phyloP scores from a whole-genome alignment of 2,888 invertebrate species.

The Hydrotaea cyrtoneurina region DNA sequence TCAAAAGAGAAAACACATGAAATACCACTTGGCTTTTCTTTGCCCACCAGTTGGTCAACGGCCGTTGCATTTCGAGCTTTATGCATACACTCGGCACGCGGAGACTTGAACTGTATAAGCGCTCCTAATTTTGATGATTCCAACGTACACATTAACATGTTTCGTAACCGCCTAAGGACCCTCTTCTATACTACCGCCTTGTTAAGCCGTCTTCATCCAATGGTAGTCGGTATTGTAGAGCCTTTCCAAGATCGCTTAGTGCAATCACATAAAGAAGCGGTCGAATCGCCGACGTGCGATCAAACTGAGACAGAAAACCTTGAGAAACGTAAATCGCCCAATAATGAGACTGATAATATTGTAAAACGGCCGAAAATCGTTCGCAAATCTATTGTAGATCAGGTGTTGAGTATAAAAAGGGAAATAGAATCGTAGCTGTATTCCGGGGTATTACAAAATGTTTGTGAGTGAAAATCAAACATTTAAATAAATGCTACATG shows the following conservation, averaged over 20 bases:
- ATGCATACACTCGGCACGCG: slow-evolving; percentile 71
- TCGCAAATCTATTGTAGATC: neutral
- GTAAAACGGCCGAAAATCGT: neutral
- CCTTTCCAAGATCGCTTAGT: neutral
- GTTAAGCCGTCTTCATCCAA: slow-evolving; percentile 74
- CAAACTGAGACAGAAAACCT: neutral
- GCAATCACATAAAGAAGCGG: neutral
- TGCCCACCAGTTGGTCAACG: slow-evolving; percentile 77
- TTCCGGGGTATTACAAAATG: neutral
- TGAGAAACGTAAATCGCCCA: slow-evolving; percentile 11
- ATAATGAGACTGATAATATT: neutral
- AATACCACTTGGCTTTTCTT: slow-evolving; percentile 31
- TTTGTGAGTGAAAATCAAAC: neutral
- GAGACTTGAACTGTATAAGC: neutral
- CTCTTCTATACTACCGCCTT: slow-evolving; percentile 76
- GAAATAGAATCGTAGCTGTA: neutral
- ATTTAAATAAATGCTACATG: too few relatives aligned
- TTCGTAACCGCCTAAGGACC: slow-evolving; percentile 73
- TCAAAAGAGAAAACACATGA: neutral
- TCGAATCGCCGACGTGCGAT: too few relatives aligned
- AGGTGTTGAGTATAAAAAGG: slow-evolving; percentile 20
- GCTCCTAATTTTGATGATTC: slow-evolving; percentile 13
- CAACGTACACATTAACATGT: slow-evolving; percentile 69
- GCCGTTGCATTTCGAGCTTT: slow-evolving; percentile 77
- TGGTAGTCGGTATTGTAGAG: slow-evolving; percentile 41